Conservation (phyloP, 1,140 invertebrate species). For the Bombus confusus region DNA sequence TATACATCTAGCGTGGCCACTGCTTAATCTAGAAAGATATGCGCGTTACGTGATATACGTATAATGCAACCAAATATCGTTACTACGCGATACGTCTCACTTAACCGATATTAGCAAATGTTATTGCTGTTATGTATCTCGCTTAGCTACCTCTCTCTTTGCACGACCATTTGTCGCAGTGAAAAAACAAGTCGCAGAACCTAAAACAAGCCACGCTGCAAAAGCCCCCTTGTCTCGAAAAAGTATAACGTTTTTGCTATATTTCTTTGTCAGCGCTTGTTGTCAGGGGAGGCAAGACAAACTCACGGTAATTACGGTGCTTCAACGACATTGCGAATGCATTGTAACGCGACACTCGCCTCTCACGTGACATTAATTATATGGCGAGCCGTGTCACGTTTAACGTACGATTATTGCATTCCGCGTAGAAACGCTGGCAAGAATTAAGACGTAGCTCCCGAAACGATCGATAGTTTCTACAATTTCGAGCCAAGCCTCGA, state of each 20-base stretch:
- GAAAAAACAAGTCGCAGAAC: neutral
- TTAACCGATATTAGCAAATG: no score
- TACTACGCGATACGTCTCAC: no score
- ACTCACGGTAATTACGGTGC: conserved; percentile 44
- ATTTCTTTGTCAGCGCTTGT: neutral
- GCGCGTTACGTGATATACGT: no score
- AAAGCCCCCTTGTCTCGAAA: neutral
- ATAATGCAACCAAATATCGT: no score
- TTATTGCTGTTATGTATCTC: no score
- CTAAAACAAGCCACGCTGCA: neutral
- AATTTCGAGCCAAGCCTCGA: conserved; percentile 9
- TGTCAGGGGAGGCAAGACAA: conserved; percentile 26
- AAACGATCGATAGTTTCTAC: conserved; percentile 55
- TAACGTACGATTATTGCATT: conserved; percentile 61
- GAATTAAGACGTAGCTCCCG: conserved; percentile 42
- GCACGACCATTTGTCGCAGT: neutral
- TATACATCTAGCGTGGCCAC: no score
- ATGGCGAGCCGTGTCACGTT: conserved; percentile 38
- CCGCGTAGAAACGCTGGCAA: conserved; percentile 11
- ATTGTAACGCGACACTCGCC: conserved; percentile 36
- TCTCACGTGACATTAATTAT: conserved; percentile 47
- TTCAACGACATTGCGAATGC: conserved; percentile 44
- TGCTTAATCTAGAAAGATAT: no score
- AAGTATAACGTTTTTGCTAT: neutral
- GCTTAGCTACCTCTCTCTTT: neutral